Evolutionary conservation across 2,113 vertebrate genomes (phyloP), one percentile per base, ranked within the genome.

Genomic region (Hippocampus zosterae): DNA sequence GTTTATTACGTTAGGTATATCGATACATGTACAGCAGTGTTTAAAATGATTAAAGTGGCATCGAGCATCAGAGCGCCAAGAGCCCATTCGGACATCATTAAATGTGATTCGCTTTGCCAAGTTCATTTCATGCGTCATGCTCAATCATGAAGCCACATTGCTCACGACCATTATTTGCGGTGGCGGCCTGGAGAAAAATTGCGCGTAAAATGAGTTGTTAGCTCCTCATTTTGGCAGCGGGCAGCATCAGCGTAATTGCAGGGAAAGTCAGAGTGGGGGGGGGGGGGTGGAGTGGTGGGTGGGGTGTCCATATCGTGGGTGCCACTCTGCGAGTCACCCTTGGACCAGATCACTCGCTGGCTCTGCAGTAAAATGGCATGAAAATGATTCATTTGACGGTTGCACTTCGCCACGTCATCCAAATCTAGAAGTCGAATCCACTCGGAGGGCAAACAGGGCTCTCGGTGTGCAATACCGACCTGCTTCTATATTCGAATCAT

Each of bases 101-200:
- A 81, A 76, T 66, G 55, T 33, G 70, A 88, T 84, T 76, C 70
- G 78, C 84, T 80, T 81, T 82, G 73, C 87, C 78, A 83, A 82
- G 80, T 84, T 87, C 75, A 88, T 88, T 90, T 90, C 88, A 88
- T 85, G 87, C 85, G 84, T 90, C 87, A 87, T 40, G 83, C 81
- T 88, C 64, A 84, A 90, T 88, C 79, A 85, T 60, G 72, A 79
- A 76, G 67, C 77, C 83, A 56, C 74, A 79, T 84, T 69, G 41
- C 71, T 84, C 88, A 84, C 87, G 72, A 77, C 71, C 81, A 81
- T 82, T 82, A 83, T 83, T 88, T 27, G 46, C 77, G 75, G 27
- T 77, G 76, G 82, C 69, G 29, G 79, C 71, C 74, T 78, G 66
- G 65, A 76, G 81, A 82, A 81, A 83, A 82, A 83, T 84, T 85